Conservation (phyloP, 1,140 invertebrate species). For the Drosophila insularis region DNA sequence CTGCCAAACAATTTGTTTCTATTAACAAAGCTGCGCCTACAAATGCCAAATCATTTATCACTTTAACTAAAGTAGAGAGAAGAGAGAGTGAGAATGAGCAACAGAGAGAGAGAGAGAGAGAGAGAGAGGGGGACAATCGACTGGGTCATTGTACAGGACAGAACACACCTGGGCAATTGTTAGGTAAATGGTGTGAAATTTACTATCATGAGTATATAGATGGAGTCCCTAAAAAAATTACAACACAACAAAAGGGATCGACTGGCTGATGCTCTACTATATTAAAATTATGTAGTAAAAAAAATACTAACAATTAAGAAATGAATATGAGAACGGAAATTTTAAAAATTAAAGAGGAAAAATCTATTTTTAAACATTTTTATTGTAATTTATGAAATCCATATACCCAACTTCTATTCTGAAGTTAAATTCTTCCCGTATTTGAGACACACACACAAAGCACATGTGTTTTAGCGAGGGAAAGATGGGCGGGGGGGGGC, state of each 20-base stretch:
- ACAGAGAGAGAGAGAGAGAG: background rate
- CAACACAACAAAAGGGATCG: slow-evolving; percentile 1
- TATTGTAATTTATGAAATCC: background rate
- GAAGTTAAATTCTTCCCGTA: slow-evolving; percentile 10
- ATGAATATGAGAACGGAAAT: background rate
- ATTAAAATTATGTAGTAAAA: background rate
- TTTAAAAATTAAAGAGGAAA: slow-evolving; percentile 13
- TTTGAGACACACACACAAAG: slow-evolving; percentile 20
- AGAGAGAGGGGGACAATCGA: slow-evolving; percentile 2
- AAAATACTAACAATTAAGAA: background rate
- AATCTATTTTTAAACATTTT: background rate
- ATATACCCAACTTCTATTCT: background rate
- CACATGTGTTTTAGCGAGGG: slow-evolving; percentile 61
- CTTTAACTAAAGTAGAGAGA: slow-evolving; percentile 19
- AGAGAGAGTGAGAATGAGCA: slow-evolving; percentile 22
- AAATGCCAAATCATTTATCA: slow-evolving; percentile 76
- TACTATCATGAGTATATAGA: slow-evolving; percentile 23
- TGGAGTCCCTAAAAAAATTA: background rate
- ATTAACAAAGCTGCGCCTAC: slow-evolving; percentile 78
- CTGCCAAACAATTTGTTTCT: slow-evolving; percentile 74
- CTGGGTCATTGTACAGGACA: slow-evolving; percentile 37
- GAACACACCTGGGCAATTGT: slow-evolving; percentile 70
- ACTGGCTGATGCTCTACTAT: slow-evolving; percentile 28
- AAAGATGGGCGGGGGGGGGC: background rate
- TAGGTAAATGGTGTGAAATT: slow-evolving; percentile 54